A percentile compares a stretch with the other conserved stretches of the same genome.
phyloP scores from a whole-genome alignment of 2,797 vertebrate species.

The Enteromius unitaeniatus region DNA sequence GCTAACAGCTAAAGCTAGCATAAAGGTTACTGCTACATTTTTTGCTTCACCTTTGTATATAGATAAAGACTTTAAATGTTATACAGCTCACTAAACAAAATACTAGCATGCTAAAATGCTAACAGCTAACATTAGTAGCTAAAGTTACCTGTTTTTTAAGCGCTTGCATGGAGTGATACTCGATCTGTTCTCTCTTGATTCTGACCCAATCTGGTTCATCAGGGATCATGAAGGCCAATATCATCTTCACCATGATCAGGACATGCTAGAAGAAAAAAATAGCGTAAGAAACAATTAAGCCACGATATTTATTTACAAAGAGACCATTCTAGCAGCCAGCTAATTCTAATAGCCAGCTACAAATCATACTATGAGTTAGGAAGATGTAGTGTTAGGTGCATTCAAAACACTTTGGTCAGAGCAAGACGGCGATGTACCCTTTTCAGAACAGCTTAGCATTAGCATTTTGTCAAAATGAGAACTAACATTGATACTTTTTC shows the following conservation, averaged over 20 bases:
- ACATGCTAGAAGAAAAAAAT: conserved; percentile 71
- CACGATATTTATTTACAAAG: not conserved
- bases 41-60: not conserved
- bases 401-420: not conserved
- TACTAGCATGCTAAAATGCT: not conserved
- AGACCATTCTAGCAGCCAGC: not conserved
- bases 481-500: not conserved
- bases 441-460: not conserved
- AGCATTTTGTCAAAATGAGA: not conserved
- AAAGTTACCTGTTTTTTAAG: conserved; percentile 74
- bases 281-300: not conserved
- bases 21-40: not conserved
- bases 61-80: not conserved
- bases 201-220: conserved; percentile 81
- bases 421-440: not conserved
- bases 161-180: conserved; percentile 79
- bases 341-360: not conserved
- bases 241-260: conserved; percentile 77
- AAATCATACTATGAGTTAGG: not conserved
- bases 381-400: not conserved
- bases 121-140: not conserved
- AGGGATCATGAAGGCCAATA: conserved; percentile 78
- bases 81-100: not conserved
- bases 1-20: not conserved
- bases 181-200: conserved; percentile 76